These are phyloP conservation scores for Pogonocherus hispidulus DNA, from an alignment of 2,888 invertebrate genomes.

Conservation along the genomic window DNA sequence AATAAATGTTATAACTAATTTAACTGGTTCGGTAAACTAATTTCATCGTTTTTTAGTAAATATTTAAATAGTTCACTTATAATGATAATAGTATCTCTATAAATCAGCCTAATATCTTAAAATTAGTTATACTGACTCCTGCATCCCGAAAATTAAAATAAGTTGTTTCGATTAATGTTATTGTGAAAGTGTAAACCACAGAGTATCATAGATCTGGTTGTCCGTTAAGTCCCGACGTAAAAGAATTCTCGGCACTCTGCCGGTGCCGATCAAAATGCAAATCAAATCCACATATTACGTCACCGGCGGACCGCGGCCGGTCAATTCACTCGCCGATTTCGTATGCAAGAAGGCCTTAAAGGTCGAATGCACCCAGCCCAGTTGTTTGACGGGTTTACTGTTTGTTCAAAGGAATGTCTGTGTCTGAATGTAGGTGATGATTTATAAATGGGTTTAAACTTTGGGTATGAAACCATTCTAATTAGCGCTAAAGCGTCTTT, in stretches of 20 bases:
- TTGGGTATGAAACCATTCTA: not conserved
- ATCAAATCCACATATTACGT: not conserved
- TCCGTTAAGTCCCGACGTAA: not conserved
- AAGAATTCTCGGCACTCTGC: not conserved
- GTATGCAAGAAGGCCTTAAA: constrained; percentile 16
- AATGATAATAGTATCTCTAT: no score
- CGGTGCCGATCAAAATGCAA: not conserved
- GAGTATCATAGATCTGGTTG: not conserved
- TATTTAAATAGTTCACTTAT: no score
- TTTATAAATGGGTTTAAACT: not conserved
- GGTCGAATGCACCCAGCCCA: constrained; percentile 13
- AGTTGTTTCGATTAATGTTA: no score
- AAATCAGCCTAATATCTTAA: no score
- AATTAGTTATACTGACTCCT: no score
- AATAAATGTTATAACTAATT: no score
- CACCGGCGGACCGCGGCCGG: not conserved
- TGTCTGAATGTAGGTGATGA: not conserved
- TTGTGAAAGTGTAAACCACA: no score
- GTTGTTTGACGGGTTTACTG: constrained; percentile 1
- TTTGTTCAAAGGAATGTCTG: no score
- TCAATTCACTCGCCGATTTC: constrained; percentile 1
- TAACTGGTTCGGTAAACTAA: no score
- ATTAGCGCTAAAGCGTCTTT: not conserved
- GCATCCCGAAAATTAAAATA: no score
- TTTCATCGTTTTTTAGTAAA: no score